Evolutionary conservation across 2,113 vertebrate genomes (phyloP), one percentile per base, ranked within the genome.

Genomic region (Alaudala cheleensis): DNA sequence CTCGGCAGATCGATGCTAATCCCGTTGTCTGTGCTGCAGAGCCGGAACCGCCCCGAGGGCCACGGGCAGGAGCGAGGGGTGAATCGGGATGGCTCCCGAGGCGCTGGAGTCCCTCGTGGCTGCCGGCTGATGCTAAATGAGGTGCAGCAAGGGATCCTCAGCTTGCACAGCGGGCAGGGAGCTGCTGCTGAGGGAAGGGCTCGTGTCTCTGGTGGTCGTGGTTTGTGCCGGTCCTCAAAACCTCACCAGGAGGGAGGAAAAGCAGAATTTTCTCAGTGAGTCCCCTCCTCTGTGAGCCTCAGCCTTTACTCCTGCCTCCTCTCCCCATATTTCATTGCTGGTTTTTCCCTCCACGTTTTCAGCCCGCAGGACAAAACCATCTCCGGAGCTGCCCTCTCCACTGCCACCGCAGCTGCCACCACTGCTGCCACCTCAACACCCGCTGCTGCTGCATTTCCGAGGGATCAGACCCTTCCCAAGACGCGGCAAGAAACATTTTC

Each of bases 61-160:
- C 5, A 12, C 61, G 61, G 73, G 77, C 65, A 8, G 57, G 14
- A 57, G 70, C 8, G 1, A 33, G 9, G 49, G 26, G 26, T 4
- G 4, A 11, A 39, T 31, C 18, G 10, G 74, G 54, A 8, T 0
- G 60, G 60, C 11, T 85, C n/a, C 77, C 2, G 5, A 22, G 26
- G 49, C 8, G 0, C 44, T 33, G 0, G 10, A 12, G 33, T 3
- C 25, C 24, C 14, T 67, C 33, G 0, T 0, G 4, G 50, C 49
- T 57, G 65, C 70, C 39, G 9, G 50, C 23, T 1, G 16, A 53
- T 13, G 37, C 78, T 26, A 9, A 42, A 42, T 11, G 58, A 44
- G 64, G 29, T 3, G 50, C 50, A 9, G 2, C 0, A 2, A 19
- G 44, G 42, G 17, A 14, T 29, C 10, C 69, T 33, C 33, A 4